Conservation (phyloP, 2,797 vertebrate species). For the Sebastes paucispinis region DNA sequence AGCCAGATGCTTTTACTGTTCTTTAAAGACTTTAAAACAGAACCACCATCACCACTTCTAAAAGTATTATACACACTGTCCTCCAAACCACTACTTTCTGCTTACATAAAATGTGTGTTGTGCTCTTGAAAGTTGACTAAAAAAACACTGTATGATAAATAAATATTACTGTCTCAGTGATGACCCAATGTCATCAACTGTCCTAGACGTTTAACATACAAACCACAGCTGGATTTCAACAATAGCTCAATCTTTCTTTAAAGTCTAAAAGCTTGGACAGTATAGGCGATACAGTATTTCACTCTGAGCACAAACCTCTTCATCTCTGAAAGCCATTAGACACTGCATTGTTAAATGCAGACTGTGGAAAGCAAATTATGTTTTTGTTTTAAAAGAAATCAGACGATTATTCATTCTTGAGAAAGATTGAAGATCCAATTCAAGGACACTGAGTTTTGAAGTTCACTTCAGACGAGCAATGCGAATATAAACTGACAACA, state of each 20-base stretch:
- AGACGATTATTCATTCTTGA: neutral
- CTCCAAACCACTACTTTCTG: neutral
- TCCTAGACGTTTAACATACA: neutral
- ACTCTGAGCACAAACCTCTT: neutral
- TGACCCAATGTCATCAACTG: neutral
- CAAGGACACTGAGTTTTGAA: constrained; percentile 13
- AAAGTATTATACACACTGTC: neutral
- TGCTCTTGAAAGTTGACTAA: neutral
- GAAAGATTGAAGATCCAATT: neutral
- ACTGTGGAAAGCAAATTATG: neutral
- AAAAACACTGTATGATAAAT: neutral
- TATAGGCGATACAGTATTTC: neutral
- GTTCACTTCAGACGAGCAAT: neutral
- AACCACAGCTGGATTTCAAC: neutral
- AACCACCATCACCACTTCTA: neutral
- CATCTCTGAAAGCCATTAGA: neutral
- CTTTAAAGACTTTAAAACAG: constrained; percentile 6
- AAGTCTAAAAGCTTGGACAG: neutral
- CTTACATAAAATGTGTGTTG: neutral
- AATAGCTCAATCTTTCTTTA: neutral
- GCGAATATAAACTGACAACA: neutral
- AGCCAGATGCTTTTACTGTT: constrained; percentile 24
- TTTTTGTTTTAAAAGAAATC: neutral
- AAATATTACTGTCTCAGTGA: neutral
- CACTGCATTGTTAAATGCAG: neutral